Evolutionary conservation across 2,888 invertebrate species (phyloP).

Genomic region (Hanleya hanleyi): DNA sequence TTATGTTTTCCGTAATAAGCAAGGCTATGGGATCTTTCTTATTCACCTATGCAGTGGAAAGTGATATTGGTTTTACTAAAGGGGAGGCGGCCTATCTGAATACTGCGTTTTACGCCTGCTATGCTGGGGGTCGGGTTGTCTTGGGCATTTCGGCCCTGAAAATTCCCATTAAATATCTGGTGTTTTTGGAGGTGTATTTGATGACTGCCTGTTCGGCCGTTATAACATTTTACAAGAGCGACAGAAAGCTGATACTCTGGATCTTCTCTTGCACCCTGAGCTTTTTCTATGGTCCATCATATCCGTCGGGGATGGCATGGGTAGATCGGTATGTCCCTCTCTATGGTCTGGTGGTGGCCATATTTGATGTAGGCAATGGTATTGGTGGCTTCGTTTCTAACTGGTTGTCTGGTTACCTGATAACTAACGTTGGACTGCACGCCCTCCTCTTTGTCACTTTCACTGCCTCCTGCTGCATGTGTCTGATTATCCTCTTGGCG

Average conservation of each 20-base stretch:
- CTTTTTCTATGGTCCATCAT: conserved; percentile 35
- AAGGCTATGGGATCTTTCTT: neutral
- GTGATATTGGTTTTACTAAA: conserved; percentile 33
- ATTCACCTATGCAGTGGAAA: conserved; percentile 5
- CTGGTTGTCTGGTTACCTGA: conserved; percentile 36
- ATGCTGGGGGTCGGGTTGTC: conserved; percentile 36
- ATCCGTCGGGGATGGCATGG: conserved; percentile 41
- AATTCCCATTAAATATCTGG: conserved; percentile 32
- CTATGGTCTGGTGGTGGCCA: conserved; percentile 36
- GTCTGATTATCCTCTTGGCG: neutral
- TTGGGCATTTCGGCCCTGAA: conserved; percentile 32
- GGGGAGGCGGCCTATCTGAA: conserved; percentile 41
- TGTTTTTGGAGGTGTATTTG: conserved; percentile 31
- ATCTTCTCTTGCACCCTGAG: conserved; percentile 33
- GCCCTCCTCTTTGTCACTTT: conserved; percentile 30
- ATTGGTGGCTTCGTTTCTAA: conserved; percentile 36
- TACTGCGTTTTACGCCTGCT: conserved; percentile 41
- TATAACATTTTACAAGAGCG: conserved; percentile 32
- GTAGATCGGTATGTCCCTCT: conserved; percentile 42
- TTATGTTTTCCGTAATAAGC: neutral
- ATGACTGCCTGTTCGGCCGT: conserved; percentile 31
- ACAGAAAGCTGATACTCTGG: conserved; percentile 34
- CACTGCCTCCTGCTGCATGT: neutral
- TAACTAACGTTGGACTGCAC: conserved; percentile 34
- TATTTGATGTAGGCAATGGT: conserved; percentile 37